phyloP scores from a whole-genome alignment of 2,888 invertebrate genomes.

The Eupithecia subumbrata region DNA sequence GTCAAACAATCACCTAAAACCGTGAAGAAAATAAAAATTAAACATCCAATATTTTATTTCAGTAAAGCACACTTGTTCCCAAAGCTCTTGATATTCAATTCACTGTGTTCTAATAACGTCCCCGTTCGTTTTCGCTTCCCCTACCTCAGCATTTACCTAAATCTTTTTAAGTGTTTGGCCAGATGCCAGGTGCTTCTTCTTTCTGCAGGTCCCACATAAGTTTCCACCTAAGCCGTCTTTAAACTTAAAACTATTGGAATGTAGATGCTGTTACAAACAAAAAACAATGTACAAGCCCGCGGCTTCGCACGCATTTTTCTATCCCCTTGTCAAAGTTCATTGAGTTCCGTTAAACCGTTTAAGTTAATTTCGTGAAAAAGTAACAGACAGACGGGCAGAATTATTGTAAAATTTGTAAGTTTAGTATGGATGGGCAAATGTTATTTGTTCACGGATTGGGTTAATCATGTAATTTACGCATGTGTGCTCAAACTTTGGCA shows the following conservation, averaged over 20 bases:
- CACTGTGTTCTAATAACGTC: not conserved
- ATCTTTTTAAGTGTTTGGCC: conserved; percentile 3
- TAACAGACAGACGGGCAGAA: not conserved
- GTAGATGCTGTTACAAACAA: not conserved
- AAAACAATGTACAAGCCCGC: not conserved
- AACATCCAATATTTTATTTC: not conserved
- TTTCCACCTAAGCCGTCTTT: not conserved
- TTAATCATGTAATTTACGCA: not conserved
- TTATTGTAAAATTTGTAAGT: not conserved
- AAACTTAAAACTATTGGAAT: not conserved
- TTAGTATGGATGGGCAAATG: not conserved
- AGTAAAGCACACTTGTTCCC: not conserved
- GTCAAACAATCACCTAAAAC: too few species aligned
- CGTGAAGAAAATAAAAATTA: too few species aligned
- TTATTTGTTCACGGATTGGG: conserved; percentile 1
- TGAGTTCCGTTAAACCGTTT: not conserved
- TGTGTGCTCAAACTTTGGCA: not conserved
- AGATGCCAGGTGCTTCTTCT: not conserved
- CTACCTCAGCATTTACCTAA: not conserved
- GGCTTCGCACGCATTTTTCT: not conserved
- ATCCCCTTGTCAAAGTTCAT: not conserved
- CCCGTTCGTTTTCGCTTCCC: not conserved
- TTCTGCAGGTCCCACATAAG: not conserved
- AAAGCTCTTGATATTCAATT: not conserved
- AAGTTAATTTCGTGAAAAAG: not conserved